Base-by-base conservation (phyloP, 2,113 vertebrate genomes). In the Chaetodon auriga region DNA sequence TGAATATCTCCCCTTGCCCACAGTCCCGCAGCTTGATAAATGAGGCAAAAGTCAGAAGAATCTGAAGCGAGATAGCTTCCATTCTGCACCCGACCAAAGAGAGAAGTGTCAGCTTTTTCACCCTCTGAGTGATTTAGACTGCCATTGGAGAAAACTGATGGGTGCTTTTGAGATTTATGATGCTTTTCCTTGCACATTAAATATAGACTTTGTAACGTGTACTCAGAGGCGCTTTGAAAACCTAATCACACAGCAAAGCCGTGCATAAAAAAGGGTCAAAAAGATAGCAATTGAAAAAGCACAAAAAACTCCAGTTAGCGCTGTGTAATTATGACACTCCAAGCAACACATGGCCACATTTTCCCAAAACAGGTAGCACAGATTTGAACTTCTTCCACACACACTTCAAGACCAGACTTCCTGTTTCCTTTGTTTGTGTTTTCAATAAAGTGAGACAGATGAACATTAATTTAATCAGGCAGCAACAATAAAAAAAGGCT, bases 91-190 rank as follows among this genome's bases (percentile, higher is more conserved):
- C 76, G 57, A 66, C 68, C 73, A 89, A 83, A 89, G 86, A 76
- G 87, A 80, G 91, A 86, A 84, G 91, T 91, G 93, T 94, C 93
- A 92, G 90, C 86, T 84, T 90, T 89, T 92, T 92, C 90, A 90
- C 88, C 73, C 83, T 19, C 77, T 87, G 90, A 94, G 69, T 87
- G 93, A 94, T 95, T 92, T 85, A 73, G 78, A 83, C 92, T 92
- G 94, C 92, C 92, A 89, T 80, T 45, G 77, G 78, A 84, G 87
- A 87, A 89, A 94, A 95, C 80, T 91, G 94, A 95, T 93, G 93
- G 94, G 89, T 60, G 87, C 85, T 87, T 91, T 78, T 68, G 74
- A 94, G 93, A 95, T 94, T 90, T 91, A 93, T 90, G 89, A 89
- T 78, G 80, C 89, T 87, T 92, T 84, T 61, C 80, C 81, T 80